Percentiles rank a stretch among this genome's conserved stretches.
Conservation (phyloP, 30 jellyfish, hydroid and myxozoan species). For the Turritopsis rubra region DNA sequence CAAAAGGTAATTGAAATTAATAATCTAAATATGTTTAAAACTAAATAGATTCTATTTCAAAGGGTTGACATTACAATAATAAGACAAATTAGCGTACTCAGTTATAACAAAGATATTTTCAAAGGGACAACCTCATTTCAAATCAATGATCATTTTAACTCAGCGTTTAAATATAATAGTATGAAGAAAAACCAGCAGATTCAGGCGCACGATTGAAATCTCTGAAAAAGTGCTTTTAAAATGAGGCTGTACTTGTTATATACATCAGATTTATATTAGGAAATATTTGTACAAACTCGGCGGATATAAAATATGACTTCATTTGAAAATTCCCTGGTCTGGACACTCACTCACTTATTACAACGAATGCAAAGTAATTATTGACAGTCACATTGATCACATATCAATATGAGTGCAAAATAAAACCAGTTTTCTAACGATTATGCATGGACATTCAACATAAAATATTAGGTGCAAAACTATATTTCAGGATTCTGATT, state of each 20-base stretch:
- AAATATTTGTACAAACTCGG: not conserved
- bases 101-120: not conserved
- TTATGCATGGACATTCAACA: not conserved
- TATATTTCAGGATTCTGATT: not conserved
- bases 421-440: no score
- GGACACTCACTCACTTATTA: no score
- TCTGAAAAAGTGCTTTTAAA: no score
- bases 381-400: not conserved
- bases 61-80: not conserved
- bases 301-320: not conserved
- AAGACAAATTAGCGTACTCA: not conserved
- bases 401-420: no score
- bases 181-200: no score
- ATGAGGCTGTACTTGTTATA: not conserved
- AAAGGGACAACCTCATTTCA: not conserved
- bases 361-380: no score
- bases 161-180: not conserved
- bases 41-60: not conserved
- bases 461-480: not conserved
- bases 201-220: no score
- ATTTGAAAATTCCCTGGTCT: no score
- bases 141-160: not conserved
- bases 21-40: no score
- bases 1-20: not conserved
- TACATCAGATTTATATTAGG: not conserved